A percentile compares a stretch with the other conserved stretches of the same genome.
phyloP scores from a whole-genome alignment of 2,797 vertebrate species.

The Cetoscarus ocellatus region DNA sequence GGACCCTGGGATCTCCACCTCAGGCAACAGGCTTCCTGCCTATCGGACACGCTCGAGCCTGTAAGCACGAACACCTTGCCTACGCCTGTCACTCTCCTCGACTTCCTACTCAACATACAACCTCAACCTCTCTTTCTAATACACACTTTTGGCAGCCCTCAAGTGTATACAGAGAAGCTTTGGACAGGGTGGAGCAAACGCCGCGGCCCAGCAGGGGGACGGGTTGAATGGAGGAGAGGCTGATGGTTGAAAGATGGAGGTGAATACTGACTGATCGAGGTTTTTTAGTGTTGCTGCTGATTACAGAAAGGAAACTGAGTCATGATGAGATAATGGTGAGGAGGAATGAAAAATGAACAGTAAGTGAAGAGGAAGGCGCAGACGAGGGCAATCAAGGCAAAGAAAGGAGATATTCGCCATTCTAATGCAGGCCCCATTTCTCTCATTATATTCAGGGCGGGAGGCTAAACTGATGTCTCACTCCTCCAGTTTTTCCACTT shows the following conservation, averaged over 20 bases:
- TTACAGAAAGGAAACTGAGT: conserved; percentile 25
- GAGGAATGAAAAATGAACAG: not conserved
- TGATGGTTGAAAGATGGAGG: conserved; percentile 38
- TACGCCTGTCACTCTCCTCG: conserved; percentile 18
- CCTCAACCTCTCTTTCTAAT: conserved; percentile 16
- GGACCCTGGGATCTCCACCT: conserved; percentile 62
- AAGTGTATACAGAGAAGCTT: conserved; percentile 19
- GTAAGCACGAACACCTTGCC: conserved; percentile 11
- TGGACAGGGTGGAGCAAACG: conserved; percentile 16
- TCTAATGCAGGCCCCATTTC: too few relatives aligned
- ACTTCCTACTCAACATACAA: conserved; percentile 9
- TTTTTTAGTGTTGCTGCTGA: conserved; percentile 51
- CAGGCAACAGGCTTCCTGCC: conserved; percentile 43
- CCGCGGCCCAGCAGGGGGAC: conserved; percentile 30
- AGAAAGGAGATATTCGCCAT: not conserved
- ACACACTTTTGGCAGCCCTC: conserved; percentile 27
- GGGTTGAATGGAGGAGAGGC: conserved; percentile 45
- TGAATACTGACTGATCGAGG: conserved; percentile 60
- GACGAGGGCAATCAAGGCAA: not conserved
- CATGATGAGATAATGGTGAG: not conserved
- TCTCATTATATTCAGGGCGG: too few relatives aligned
- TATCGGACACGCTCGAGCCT: conserved; percentile 14
- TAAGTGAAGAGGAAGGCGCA: not conserved
- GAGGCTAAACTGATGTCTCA: too few relatives aligned
- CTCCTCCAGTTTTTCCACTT: too few relatives aligned